These are phyloP conservation scores for Cossypha caffra DNA, from an alignment of 2,797 vertebrate genomes.

Conservation along the genomic window DNA sequence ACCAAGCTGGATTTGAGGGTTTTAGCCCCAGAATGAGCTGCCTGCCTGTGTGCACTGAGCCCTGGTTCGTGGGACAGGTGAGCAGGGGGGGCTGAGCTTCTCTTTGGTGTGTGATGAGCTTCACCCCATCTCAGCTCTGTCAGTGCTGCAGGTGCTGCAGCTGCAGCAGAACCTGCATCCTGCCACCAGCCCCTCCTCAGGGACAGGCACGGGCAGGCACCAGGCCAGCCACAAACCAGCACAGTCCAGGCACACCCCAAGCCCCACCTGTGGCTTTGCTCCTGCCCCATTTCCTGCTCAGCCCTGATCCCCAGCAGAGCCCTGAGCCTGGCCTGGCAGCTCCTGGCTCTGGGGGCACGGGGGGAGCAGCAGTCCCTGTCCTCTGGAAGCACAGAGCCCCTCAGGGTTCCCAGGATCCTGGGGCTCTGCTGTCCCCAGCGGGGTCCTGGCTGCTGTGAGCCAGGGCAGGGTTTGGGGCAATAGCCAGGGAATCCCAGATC, in stretches of 20 bases:
- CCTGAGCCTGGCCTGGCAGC: rapidly evolving
- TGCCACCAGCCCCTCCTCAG: neutral
- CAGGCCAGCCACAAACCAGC: neutral
- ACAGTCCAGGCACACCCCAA: neutral
- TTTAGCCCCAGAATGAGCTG: neutral
- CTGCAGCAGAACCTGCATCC: neutral
- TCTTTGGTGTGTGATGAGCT: neutral
- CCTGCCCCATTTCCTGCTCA: neutral
- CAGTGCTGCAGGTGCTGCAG: neutral
- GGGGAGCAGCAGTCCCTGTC: neutral
- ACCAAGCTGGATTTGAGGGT: rapidly evolving
- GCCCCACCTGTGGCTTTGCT: neutral
- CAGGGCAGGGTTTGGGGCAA: rapidly evolving
- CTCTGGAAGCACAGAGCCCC: rapidly evolving
- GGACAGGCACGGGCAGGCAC: neutral
- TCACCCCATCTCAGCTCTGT: rapidly evolving
- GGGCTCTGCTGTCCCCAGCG: neutral
- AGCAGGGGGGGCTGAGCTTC: neutral
- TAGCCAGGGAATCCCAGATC: rapidly evolving
- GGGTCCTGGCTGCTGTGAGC: neutral
- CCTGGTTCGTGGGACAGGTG: neutral
- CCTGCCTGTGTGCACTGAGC: neutral
- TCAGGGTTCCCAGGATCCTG: rapidly evolving
- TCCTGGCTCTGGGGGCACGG: rapidly evolving
- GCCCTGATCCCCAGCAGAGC: neutral